Conservation (phyloP, 2,113 vertebrate species). For the Anser brachyrhynchus region DNA sequence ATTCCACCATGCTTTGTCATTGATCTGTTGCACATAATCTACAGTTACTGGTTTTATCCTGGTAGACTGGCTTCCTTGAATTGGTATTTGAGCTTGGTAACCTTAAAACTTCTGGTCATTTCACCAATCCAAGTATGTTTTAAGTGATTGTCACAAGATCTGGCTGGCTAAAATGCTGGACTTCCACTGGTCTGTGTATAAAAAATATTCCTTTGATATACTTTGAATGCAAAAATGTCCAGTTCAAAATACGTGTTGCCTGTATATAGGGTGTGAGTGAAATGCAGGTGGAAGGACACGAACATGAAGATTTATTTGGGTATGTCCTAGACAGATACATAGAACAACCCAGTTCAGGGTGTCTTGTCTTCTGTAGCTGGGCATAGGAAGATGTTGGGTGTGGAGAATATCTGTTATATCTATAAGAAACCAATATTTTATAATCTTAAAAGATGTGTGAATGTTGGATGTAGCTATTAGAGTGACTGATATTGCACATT, state of each 20-base stretch:
- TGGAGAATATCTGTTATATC: neutral
- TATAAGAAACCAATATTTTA: neutral
- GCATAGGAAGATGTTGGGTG: neutral
- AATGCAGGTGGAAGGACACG: neutral
- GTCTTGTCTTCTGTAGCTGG: neutral
- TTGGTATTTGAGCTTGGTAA: neutral
- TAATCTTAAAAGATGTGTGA: neutral
- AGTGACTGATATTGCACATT: neutral
- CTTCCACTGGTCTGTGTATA: neutral
- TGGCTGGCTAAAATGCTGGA: neutral
- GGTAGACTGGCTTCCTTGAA: neutral
- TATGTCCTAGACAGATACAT: neutral
- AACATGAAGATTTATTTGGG: neutral
- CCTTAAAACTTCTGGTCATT: neutral
- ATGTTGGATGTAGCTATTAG: neutral
- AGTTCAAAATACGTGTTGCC: neutral
- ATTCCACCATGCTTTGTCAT: neutral
- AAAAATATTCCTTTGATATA: neutral
- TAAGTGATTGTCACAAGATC: neutral
- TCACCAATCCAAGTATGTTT: neutral
- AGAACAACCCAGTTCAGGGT: neutral
- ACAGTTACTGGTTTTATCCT: neutral
- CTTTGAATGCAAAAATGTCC: neutral
- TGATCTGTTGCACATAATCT: neutral
- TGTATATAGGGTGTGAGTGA: neutral